Base-by-base conservation (phyloP, 2,888 invertebrate species). In the Platypus cylindrus region DNA sequence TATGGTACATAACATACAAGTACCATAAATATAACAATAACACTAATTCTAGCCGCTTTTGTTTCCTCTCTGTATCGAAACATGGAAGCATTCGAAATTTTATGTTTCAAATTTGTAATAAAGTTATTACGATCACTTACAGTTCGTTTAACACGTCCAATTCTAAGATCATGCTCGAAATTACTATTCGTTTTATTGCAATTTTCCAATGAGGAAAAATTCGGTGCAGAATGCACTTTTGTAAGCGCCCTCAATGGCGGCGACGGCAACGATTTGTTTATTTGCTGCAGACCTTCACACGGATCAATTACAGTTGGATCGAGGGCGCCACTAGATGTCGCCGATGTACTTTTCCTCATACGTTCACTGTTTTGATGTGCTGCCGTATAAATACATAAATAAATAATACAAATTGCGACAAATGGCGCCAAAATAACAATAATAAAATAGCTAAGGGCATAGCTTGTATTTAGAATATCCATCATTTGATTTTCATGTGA, bases 61-160 rank as follows among this genome's bases (percentile, higher is more conserved):
- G 86, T 83, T 63, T 90, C 90, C 56, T 90, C 90, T 34, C 86
- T 70, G 56, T 87, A 85, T 52, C 79, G 72, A 62, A 86, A 85
- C 41, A 84, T 67, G 28, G 83, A 82, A 17, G 84, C 84, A 55
- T 86, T 85, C 42, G 86, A 83, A 43, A 89, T 79, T 33, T 84
- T 71, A 57, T 82, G 78, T 37, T 81, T 73, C 45, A 86, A 64
- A 33, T 78, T 78, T 40, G 76, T 78, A 51, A 85, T 81, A 55
- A 75, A 72, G 41, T 74, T 75, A 37, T 43, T 45, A 39, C 70
- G 65, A 37, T 73, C 59, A 42, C 75, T 66, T 48, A 69, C 58
- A 45, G 74, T 64, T 58, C 67, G 63, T 40, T 66, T 64, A 14
- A 70, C 64, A 37, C 68, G 66, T 38, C 63, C 49, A 35, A 60